These are phyloP conservation scores for Lithosia quadra DNA, from an alignment of 2,888 invertebrate genomes.

Conservation along the genomic window DNA sequence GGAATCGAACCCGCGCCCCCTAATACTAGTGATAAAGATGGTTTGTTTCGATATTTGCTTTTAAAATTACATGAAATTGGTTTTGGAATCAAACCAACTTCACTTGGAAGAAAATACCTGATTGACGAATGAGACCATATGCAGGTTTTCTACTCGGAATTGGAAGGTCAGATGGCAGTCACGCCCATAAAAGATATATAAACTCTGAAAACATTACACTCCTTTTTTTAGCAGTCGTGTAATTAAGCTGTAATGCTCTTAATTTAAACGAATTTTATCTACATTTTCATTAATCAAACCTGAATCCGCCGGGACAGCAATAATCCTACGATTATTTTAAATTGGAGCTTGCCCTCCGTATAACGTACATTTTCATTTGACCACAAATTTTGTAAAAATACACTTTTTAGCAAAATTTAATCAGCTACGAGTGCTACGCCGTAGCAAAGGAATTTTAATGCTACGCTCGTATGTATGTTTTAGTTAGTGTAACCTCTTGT, in stretches of 20 bases:
- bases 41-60: no score
- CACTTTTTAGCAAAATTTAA: constrained; percentile 12
- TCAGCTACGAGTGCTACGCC: constrained; percentile 14
- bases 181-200: no score
- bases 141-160: no score
- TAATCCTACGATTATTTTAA: constrained; percentile 45
- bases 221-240: neutral
- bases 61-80: no score
- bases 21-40: no score
- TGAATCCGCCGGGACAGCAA: constrained; percentile 25
- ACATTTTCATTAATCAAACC: constrained; percentile 49
- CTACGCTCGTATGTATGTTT: constrained; percentile 4
- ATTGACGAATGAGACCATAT: no score
- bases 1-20: no score
- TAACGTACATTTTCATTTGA: constrained; percentile 15
- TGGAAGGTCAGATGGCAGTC: no score
- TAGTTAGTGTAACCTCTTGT: neutral
- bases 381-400: constrained; percentile 4
- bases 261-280: constrained; percentile 39
- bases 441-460: constrained; percentile 8
- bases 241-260: neutral
- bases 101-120: no score
- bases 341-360: constrained; percentile 20
- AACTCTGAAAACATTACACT: neutral
- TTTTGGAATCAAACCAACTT: no score